phyloP scores from a whole-genome alignment of 1,140 invertebrate species.

The Zaprionus taronus region DNA sequence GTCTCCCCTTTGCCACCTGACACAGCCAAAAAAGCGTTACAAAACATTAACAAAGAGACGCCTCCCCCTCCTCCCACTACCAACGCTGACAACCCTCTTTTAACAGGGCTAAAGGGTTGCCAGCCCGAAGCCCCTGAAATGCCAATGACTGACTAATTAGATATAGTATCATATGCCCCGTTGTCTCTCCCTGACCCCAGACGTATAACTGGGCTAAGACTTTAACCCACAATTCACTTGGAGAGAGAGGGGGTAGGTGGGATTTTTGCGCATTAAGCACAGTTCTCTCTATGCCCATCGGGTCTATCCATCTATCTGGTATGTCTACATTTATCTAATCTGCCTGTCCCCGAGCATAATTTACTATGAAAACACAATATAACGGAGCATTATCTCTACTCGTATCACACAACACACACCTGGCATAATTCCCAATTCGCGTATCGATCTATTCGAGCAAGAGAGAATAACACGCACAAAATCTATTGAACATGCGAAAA shows the following conservation, averaged over 20 bases:
- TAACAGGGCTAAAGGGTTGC: conserved; percentile 26
- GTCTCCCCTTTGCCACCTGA: conserved; percentile 2
- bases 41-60: conserved; percentile 7
- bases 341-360: conserved; percentile 10
- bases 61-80: background rate
- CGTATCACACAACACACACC: conserved; percentile 1
- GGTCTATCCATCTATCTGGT: background rate
- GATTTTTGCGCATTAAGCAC: conserved; percentile 7
- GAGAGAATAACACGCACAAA: background rate
- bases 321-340: conserved; percentile 1
- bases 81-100: conserved; percentile 11
- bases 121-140: conserved; percentile 37
- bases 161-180: conserved; percentile 23
- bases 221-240: background rate
- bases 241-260: too few relatives aligned
- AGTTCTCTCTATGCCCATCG: conserved; percentile 1
- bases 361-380: conserved; percentile 23
- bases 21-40: conserved; percentile 7
- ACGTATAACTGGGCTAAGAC: conserved; percentile 13
- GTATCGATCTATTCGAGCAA: background rate
- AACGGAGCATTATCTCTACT: conserved; percentile 11
- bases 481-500: background rate
- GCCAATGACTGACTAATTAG: conserved; percentile 53
- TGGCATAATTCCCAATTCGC: conserved; percentile 10
- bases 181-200: conserved; percentile 19